Evolutionary conservation across 2,797 vertebrate genomes (phyloP), one percentile per base, ranked within the genome.

Genomic region (Lacerta bilineata): DNA sequence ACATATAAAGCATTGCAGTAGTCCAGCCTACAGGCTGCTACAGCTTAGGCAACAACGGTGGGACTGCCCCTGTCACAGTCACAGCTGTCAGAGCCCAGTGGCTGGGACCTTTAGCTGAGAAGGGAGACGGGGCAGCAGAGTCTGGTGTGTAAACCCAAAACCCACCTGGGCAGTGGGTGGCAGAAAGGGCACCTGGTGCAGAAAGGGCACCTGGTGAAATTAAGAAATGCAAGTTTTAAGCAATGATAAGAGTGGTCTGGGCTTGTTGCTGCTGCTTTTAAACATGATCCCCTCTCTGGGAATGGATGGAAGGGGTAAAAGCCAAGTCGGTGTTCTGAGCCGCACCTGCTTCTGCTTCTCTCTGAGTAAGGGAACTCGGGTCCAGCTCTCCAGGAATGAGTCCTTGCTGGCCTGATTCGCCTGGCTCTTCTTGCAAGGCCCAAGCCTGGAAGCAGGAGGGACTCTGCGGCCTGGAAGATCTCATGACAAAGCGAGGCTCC

Each of bases 401-500:
- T 27, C 20, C 71, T 27, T 18, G 20, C 17, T 39, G 72, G 33
- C 5, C 4, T 36, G 33, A 7, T 39, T 17, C 36, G 0, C 72
- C 17, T 20, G 4, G 9, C 7, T 25, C 39, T 5, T 64, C 33
- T 33, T 33, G 8, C 23, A 25, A 25, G 20, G 11, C 68, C 33
- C 3, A 3, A 15, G 43, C 76, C 50, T 50, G 50, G 59, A 41
- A 36, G 50, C 50, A 10, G 18, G 8, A 3, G 1, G 11, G 36
- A 20, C 2, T 5, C 10, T 9, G 29, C 20, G 15, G 0, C 11
- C 3, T 0, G 55, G 79, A 36, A 39, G n/a, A 2, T 29, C 2
- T 50, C n/a, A 20, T 23, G 50, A 50, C 61, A 4, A 17, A 33
- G 1, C 2, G 36, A 25, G 1, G 2, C 33, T 80, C 25, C 17